Evolutionary conservation across 2,888 invertebrate species (phyloP).

Genomic region (Andrena camellia): DNA sequence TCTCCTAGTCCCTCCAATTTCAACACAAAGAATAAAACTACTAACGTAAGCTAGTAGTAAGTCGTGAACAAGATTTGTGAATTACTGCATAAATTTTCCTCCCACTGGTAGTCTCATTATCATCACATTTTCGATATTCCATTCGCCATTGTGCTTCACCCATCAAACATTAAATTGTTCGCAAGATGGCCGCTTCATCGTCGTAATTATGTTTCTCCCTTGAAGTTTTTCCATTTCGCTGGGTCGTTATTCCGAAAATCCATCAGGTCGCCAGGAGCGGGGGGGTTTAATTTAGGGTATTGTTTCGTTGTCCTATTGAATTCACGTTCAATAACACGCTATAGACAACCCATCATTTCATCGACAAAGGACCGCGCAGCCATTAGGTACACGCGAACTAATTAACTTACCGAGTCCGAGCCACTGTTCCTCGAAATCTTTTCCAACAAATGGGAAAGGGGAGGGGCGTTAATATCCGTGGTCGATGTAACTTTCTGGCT

Average conservation of each 20-base stretch:
- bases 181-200: no score
- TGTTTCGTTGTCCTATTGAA: slow-evolving; percentile 15
- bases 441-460: neutral
- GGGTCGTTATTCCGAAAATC: slow-evolving; percentile 14
- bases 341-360: slow-evolving; percentile 26
- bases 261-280: slow-evolving; percentile 2
- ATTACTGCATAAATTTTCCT: no score
- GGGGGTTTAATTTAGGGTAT: slow-evolving; percentile 10
- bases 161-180: no score
- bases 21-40: no score
- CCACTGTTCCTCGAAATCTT: slow-evolving; percentile 26
- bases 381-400: slow-evolving; percentile 39
- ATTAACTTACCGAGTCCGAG: slow-evolving; percentile 30
- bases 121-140: no score
- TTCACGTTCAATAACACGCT: slow-evolving; percentile 27
- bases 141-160: no score
- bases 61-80: no score
- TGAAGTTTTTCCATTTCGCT: neutral
- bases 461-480: slow-evolving; percentile 21
- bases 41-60: no score
- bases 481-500: slow-evolving; percentile 37
- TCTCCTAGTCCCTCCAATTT: no score
- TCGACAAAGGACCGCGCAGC: slow-evolving; percentile 25
- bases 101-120: no score
- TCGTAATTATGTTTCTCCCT: neutral